phyloP scores from a whole-genome alignment of 2,113 vertebrate species.

The Scomber colias region DNA sequence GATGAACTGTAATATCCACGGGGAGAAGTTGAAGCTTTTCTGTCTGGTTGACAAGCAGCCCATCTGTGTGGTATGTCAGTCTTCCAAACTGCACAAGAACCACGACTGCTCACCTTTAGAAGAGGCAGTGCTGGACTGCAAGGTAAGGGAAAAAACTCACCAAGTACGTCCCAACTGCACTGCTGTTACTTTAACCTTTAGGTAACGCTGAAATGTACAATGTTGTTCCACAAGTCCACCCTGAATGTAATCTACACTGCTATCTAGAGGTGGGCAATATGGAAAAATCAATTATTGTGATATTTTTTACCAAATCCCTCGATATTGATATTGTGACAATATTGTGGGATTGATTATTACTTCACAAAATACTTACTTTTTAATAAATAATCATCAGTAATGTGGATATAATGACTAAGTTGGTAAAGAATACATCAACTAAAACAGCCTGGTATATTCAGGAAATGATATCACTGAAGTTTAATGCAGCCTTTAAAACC shows the following conservation, averaged over 20 bases:
- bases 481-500: too few species aligned
- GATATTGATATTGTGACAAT: too few species aligned
- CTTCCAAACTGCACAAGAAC: slow-evolving; percentile 78
- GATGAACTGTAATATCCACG: slow-evolving; percentile 73
- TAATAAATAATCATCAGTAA: too few species aligned
- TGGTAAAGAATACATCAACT: too few species aligned
- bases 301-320: too few species aligned
- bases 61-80: slow-evolving; percentile 83
- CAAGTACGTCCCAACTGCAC: not conserved
- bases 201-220: slow-evolving; percentile 48
- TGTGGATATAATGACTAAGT: too few species aligned
- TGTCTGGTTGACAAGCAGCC: slow-evolving; percentile 80
- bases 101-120: slow-evolving; percentile 78
- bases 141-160: slow-evolving; percentile 67
- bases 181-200: not conserved
- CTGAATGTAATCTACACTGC: not conserved
- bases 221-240: slow-evolving; percentile 59
- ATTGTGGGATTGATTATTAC: too few species aligned
- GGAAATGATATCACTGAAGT: too few species aligned
- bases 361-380: too few species aligned
- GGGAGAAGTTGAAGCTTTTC: slow-evolving; percentile 82
- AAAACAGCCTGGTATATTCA: too few species aligned
- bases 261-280: too few species aligned
- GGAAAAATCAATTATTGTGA: too few species aligned
- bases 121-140: slow-evolving; percentile 79